These are phyloP conservation scores for Diuraphis noxia DNA, from an alignment of 1,140 invertebrate species.

Conservation along the genomic window DNA sequence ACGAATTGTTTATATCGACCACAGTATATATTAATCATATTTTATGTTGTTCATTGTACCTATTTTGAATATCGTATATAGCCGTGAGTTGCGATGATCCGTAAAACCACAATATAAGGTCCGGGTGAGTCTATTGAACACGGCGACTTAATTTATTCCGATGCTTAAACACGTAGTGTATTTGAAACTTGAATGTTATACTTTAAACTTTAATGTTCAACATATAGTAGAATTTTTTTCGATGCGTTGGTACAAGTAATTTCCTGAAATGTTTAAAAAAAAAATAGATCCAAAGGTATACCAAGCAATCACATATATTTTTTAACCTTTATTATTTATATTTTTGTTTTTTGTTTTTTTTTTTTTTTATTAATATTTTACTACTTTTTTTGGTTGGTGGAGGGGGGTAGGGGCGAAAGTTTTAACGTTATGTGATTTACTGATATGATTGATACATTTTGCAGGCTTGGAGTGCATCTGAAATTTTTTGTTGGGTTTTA, in stretches of 20 bases:
- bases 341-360: not conserved
- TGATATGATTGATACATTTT: not conserved
- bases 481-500: not conserved
- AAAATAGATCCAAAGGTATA: not conserved
- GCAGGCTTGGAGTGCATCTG: not conserved
- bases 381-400: too few species aligned
- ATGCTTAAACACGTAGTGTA: not conserved
- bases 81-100: not conserved
- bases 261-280: not conserved
- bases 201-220: not conserved
- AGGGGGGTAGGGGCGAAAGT: too few species aligned
- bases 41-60: not conserved
- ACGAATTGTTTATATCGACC: slow-evolving; percentile 24
- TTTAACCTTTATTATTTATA: not conserved
- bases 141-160: not conserved
- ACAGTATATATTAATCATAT: not conserved
- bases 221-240: not conserved
- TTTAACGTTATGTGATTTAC: too few species aligned
- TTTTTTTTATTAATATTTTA: too few species aligned
- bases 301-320: not conserved
- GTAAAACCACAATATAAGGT: not conserved
- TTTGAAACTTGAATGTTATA: not conserved
- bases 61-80: not conserved
- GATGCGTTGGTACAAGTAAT: too few species aligned
- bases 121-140: not conserved